A percentile compares a stretch with the other conserved stretches of the same genome.
These are phyloP conservation scores for Oscheius sp. DNA, from an alignment of 1,140 invertebrate genomes.

Conservation along the genomic window DNA sequence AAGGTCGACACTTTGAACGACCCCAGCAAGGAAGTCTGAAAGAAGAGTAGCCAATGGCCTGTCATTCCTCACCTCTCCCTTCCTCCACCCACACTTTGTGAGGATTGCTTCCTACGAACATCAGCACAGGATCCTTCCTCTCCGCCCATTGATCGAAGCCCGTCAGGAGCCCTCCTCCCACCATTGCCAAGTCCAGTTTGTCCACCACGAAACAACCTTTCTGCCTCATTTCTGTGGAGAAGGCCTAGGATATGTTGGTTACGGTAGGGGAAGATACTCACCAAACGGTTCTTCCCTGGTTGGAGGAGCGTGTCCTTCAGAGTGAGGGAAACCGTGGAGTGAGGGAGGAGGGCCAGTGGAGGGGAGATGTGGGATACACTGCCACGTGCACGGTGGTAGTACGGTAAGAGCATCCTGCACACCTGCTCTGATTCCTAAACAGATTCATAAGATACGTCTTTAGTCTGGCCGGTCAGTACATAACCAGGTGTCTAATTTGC, in stretches of 20 bases:
- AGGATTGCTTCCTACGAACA: not conserved
- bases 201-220: not conserved
- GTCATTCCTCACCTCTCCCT: not conserved
- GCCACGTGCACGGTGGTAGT: not conserved
- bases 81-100: slow-evolving; percentile 3
- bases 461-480: no score
- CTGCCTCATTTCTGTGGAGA: not conserved
- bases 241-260: not conserved
- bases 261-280: not conserved
- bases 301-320: not conserved
- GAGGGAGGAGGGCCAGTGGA: not conserved
- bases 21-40: slow-evolving; percentile 39
- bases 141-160: not conserved
- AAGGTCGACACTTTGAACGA: slow-evolving; percentile 41
- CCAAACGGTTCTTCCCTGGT: not conserved
- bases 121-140: not conserved
- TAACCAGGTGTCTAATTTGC: no score
- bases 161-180: not conserved
- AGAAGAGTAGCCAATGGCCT: not conserved
- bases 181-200: not conserved
- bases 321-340: not conserved
- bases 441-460: no score
- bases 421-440: not conserved
- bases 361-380: slow-evolving; percentile 3
- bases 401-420: not conserved